Conservation (phyloP, 2,113 vertebrate genomes). For the Hemibagrus wyckioides region DNA sequence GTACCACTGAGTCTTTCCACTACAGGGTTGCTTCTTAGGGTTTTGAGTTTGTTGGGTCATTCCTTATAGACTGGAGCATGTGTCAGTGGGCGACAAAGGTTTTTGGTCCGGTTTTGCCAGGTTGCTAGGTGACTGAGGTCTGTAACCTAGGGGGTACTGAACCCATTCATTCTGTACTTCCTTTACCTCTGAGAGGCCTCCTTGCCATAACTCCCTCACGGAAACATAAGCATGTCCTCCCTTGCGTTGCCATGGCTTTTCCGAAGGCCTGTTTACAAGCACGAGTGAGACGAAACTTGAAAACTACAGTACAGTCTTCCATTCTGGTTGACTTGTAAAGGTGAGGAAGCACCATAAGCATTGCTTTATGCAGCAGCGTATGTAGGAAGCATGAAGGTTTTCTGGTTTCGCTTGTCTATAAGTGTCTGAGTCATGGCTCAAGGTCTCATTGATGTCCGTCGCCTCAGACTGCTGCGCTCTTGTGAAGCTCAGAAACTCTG, state of each 20-base stretch:
- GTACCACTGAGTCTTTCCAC: not conserved
- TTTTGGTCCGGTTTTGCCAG: conserved; percentile 19
- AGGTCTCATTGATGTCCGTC: conserved; percentile 1
- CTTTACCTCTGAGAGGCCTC: conserved; percentile 49
- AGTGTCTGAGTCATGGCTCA: not conserved
- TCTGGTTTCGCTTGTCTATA: not conserved
- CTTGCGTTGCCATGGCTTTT: conserved; percentile 50
- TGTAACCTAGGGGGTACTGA: conserved; percentile 33
- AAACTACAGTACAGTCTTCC: conserved; percentile 40
- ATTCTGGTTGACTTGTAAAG: conserved; percentile 26
- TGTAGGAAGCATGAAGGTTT: not conserved
- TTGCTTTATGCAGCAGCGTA: not conserved
- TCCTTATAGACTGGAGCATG: not conserved
- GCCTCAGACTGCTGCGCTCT: not conserved
- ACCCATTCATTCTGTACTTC: conserved; percentile 44
- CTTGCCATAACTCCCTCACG: conserved; percentile 34
- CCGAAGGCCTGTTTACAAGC: conserved; percentile 46
- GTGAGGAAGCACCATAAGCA: conserved; percentile 29
- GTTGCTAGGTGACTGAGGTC: conserved; percentile 43
- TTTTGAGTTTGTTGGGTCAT: not conserved
- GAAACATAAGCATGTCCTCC: conserved; percentile 52
- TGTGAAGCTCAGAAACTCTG: conserved; percentile 26
- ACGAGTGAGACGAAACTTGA: conserved; percentile 39
- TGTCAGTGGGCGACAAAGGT: not conserved
- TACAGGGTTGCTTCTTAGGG: not conserved